Evolutionary conservation across 2,888 invertebrate genomes (phyloP).

Genomic region (Melanostoma scalare): DNA sequence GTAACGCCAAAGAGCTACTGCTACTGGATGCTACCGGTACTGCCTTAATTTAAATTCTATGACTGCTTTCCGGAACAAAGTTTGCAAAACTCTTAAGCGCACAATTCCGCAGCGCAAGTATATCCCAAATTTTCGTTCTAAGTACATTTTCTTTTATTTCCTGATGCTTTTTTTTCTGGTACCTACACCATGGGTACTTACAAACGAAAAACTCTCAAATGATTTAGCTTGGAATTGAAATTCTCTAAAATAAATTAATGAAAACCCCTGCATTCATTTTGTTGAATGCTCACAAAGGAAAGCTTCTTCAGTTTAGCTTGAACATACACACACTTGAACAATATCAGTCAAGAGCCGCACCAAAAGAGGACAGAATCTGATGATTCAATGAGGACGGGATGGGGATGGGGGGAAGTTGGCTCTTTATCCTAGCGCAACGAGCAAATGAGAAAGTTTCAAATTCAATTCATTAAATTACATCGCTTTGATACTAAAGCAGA

Average conservation of each 20-base stretch:
- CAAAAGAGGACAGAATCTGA: too few relatives aligned
- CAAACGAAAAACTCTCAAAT: constrained; percentile 22
- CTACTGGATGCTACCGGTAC: too few relatives aligned
- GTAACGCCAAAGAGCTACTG: neutral
- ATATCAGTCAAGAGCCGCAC: neutral
- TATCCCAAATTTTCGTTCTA: neutral
- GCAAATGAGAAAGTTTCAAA: constrained; percentile 65
- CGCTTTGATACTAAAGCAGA: constrained; percentile 62
- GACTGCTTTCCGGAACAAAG: neutral
- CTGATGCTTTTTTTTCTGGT: neutral
- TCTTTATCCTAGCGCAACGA: constrained; percentile 31
- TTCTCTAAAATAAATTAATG: constrained; percentile 60
- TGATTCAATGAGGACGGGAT: too few relatives aligned
- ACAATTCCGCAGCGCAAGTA: constrained; percentile 18
- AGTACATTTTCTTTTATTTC: neutral
- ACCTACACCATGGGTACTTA: neutral
- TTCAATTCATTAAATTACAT: constrained; percentile 72
- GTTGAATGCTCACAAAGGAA: constrained; percentile 42
- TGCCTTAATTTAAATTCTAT: constrained; percentile 11
- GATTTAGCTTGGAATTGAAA: constrained; percentile 31
- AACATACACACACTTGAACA: neutral
- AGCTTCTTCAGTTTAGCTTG: constrained; percentile 29
- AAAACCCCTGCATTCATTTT: constrained; percentile 54
- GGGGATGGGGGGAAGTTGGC: too few relatives aligned
- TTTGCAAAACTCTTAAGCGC: constrained; percentile 12